These are phyloP conservation scores for Zaprionus bogoriensis DNA, from an alignment of 2,888 invertebrate genomes.

Conservation along the genomic window DNA sequence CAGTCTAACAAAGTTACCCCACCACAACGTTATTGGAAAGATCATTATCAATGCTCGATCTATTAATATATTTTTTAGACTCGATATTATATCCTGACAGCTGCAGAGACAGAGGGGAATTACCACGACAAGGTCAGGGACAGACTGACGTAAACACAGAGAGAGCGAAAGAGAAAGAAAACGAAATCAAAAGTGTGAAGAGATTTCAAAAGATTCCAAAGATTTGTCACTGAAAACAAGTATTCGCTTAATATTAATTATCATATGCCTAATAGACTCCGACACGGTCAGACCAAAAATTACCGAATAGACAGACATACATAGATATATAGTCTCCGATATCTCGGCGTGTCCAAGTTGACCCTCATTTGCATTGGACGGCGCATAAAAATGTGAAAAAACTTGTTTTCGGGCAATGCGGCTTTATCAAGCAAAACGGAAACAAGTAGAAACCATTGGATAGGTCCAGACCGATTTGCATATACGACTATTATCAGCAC, in stretches of 20 bases:
- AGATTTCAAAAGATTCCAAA: constrained; percentile 4
- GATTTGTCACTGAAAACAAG: constrained; percentile 5
- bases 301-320: constrained; percentile 6
- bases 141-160: not conserved
- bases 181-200: constrained; percentile 32
- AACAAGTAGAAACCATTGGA: not conserved
- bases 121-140: constrained; percentile 2
- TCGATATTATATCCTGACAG: not conserved
- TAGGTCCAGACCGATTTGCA: constrained; percentile 6
- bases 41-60: too few relatives aligned
- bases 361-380: constrained; percentile 39
- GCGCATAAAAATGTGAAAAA: constrained; percentile 26
- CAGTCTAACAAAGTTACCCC: too few relatives aligned
- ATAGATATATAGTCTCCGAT: not conserved
- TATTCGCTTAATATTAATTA: not conserved
- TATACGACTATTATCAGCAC: constrained; percentile 7
- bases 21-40: too few relatives aligned
- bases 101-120: not conserved
- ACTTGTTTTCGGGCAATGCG: constrained; percentile 29
- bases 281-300: not conserved
- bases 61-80: too few relatives aligned
- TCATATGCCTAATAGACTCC: not conserved
- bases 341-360: constrained; percentile 1
- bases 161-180: too few relatives aligned
- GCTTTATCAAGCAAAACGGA: constrained; percentile 16